Conservation (phyloP, 2,797 vertebrate species). For the Fistularia tabacaria region DNA sequence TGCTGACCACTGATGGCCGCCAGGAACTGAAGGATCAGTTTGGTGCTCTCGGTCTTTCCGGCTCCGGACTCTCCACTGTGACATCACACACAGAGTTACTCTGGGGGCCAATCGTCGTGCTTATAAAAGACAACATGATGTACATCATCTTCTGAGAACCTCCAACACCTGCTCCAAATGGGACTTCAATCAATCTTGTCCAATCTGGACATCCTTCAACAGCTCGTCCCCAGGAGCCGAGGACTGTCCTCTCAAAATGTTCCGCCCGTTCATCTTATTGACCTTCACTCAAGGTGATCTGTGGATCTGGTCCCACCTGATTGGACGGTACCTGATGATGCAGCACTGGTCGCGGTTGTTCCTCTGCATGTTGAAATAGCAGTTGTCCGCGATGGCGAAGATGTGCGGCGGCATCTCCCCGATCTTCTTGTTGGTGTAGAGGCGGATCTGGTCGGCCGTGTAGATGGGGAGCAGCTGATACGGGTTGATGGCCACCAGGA, state of each 20-base stretch:
- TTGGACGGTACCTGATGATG: slow-evolving; percentile 83
- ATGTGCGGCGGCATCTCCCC: slow-evolving; percentile 98
- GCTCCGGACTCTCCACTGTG: slow-evolving; percentile 91
- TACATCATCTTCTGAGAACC: too few species aligned
- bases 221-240: too few species aligned
- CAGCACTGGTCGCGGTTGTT: slow-evolving; percentile 96
- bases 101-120: too few species aligned
- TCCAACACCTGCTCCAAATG: too few species aligned
- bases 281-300: too few species aligned
- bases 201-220: too few species aligned
- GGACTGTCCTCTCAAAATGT: too few species aligned
- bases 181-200: too few species aligned
- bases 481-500: slow-evolving; percentile 95
- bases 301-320: too few species aligned
- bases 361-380: slow-evolving; percentile 98
- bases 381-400: slow-evolving; percentile 96
- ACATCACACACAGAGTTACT: background rate
- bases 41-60: slow-evolving; percentile 96
- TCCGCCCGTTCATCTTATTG: too few species aligned
- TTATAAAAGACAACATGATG: too few species aligned
- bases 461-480: slow-evolving; percentile 97
- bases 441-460: slow-evolving; percentile 92
- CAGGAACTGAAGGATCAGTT: slow-evolving; percentile 94
- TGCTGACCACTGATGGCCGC: slow-evolving; percentile 96
- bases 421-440: slow-evolving; percentile 98